Conservation (phyloP, 1,140 invertebrate genomes). For the Platyura marginata region DNA sequence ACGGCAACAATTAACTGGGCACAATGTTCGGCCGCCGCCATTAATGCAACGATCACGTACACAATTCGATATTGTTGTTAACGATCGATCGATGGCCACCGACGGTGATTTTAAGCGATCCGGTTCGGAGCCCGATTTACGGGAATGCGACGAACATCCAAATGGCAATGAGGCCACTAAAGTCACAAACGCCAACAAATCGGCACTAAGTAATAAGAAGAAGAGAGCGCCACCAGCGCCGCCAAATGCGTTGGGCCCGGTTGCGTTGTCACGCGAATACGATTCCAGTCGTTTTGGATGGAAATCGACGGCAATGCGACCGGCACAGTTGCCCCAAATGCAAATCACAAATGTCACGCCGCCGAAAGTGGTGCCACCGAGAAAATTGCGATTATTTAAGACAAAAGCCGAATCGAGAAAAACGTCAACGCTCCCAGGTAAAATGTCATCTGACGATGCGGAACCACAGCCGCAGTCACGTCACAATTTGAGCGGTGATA, state of each 20-base stretch:
- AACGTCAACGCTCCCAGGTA: conserved; percentile 23
- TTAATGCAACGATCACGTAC: conserved; percentile 7
- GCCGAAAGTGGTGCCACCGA: conserved; percentile 30
- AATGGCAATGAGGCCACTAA: conserved; percentile 7
- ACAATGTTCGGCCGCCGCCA: not conserved
- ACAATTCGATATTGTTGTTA: conserved; percentile 7
- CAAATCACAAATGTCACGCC: conserved; percentile 17
- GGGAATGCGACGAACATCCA: conserved; percentile 23
- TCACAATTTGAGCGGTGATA: no score
- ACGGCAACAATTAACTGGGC: no score
- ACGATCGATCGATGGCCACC: conserved; percentile 10
- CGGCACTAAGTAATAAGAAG: conserved; percentile 27
- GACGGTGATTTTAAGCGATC: conserved; percentile 28
- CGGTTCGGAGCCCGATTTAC: conserved; percentile 52
- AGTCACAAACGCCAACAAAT: conserved; percentile 3
- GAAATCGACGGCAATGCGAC: conserved; percentile 20
- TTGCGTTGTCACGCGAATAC: conserved; percentile 30
- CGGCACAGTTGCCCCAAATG: conserved; percentile 31
- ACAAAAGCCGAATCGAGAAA: conserved; percentile 50
- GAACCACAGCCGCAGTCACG: no score
- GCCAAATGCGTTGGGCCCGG: conserved; percentile 15
- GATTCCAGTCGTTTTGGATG: not conserved
- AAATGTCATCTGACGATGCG: no score
- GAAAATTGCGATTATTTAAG: conserved; percentile 45
- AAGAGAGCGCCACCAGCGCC: conserved; percentile 45